Conservation (phyloP, 2,797 vertebrate species). For the Otus scops region DNA sequence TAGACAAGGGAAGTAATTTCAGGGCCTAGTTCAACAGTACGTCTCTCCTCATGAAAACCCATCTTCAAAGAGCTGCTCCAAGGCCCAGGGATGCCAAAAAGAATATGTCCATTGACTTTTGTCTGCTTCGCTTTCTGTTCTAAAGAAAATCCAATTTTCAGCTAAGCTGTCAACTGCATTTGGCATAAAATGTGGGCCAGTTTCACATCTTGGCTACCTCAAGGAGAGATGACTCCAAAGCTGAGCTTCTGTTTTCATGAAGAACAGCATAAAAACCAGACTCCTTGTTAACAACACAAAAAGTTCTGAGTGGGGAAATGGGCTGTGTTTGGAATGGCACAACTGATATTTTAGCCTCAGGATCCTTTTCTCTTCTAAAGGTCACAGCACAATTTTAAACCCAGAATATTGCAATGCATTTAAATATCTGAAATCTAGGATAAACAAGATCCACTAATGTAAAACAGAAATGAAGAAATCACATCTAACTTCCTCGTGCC, state of each 20-base stretch:
- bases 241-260: slow-evolving; percentile 1
- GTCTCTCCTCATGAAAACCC: neutral
- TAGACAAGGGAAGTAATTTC: neutral
- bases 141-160: slow-evolving; percentile 40
- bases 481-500: neutral
- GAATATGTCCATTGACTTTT: slow-evolving; percentile 35
- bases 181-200: neutral
- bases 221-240: slow-evolving; percentile 1
- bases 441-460: neutral
- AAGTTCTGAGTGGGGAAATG: slow-evolving; percentile 15
- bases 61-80: slow-evolving; percentile 7
- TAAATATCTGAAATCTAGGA: neutral
- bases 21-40: neutral
- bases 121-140: neutral
- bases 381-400: slow-evolving; percentile 10
- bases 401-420: neutral
- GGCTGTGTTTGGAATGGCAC: slow-evolving; percentile 23
- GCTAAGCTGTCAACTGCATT: neutral
- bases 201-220: slow-evolving; percentile 14
- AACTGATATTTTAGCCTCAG: slow-evolving; percentile 36
- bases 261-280: neutral
- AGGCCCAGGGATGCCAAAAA: neutral
- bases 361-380: slow-evolving; percentile 34
- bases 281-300: slow-evolving; percentile 31
- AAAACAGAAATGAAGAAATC: slow-evolving; percentile 27